Evolutionary conservation across 2,113 vertebrate species (phyloP).

Genomic region (Myiozetetes cayanensis): DNA sequence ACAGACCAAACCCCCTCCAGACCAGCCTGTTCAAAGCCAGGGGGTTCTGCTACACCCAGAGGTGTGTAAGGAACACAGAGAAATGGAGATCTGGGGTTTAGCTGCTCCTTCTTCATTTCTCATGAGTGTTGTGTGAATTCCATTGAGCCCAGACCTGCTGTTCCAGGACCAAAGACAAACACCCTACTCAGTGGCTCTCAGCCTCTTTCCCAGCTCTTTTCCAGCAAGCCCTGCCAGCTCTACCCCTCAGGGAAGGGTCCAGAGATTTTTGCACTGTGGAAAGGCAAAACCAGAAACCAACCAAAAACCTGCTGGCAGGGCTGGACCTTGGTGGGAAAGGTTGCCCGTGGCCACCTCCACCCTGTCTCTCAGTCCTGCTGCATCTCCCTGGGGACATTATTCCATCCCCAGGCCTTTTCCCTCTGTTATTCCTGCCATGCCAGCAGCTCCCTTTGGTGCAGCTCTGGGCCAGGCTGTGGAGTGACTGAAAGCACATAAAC

Average conservation of each 20-base stretch:
- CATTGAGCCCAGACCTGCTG: not conserved
- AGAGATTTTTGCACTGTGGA: not conserved
- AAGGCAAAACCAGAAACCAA: not conserved
- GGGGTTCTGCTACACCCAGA: not conserved
- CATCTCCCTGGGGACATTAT: not conserved
- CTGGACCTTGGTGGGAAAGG: not conserved
- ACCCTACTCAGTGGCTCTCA: not conserved
- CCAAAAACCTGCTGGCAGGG: not conserved
- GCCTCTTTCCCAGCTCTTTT: not conserved
- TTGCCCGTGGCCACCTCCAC: not conserved
- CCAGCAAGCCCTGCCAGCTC: not conserved
- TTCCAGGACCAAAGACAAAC: not conserved
- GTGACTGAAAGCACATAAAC: not conserved
- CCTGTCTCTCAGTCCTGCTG: not conserved
- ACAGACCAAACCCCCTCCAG: not conserved
- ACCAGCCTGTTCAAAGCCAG: not conserved
- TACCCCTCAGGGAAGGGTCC: not conserved
- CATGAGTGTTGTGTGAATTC: not conserved
- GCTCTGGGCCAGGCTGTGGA: not conserved
- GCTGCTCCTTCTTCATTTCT: not conserved
- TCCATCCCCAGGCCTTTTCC: not conserved
- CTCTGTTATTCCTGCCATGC: not conserved
- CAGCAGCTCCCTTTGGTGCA: not conserved
- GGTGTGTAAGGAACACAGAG: not conserved
- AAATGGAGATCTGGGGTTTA: not conserved